These are phyloP conservation scores for Champsocephalus esox DNA, from an alignment of 2,797 vertebrate species.

Conservation along the genomic window DNA sequence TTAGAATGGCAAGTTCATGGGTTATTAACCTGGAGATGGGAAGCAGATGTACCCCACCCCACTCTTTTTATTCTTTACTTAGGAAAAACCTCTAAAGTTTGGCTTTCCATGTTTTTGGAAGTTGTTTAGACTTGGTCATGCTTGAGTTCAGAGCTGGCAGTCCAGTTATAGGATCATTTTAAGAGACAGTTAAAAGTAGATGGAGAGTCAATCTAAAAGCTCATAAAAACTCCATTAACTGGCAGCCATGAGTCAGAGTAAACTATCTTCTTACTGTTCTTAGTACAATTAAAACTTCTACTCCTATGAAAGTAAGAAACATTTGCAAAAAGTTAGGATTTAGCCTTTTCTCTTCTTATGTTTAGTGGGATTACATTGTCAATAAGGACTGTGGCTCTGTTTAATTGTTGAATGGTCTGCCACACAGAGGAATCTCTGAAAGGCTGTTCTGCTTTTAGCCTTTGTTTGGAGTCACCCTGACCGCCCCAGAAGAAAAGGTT, in stretches of 20 bases:
- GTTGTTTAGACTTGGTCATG: slow-evolving; percentile 49
- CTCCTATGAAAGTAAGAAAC: slow-evolving; percentile 28
- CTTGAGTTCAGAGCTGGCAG: slow-evolving; percentile 67
- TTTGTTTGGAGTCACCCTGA: slow-evolving; percentile 88
- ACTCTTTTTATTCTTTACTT: slow-evolving; percentile 44
- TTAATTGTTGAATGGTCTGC: slow-evolving; percentile 79
- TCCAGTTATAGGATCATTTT: slow-evolving; percentile 67
- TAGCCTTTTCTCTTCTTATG: slow-evolving; percentile 19
- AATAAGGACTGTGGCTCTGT: slow-evolving; percentile 54
- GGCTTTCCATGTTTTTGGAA: slow-evolving; percentile 50
- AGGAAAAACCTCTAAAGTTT: slow-evolving; percentile 52
- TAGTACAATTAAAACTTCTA: slow-evolving; percentile 23
- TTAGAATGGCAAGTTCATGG: slow-evolving; percentile 91
- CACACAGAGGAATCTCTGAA: slow-evolving; percentile 87
- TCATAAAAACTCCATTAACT: slow-evolving; percentile 77
- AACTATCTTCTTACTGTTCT: slow-evolving; percentile 43
- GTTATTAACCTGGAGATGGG: slow-evolving; percentile 92
- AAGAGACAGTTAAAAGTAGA: slow-evolving; percentile 67
- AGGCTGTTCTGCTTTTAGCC: slow-evolving; percentile 82
- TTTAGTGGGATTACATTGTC: slow-evolving; percentile 45
- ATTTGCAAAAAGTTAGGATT: slow-evolving; percentile 35
- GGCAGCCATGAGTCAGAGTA: slow-evolving; percentile 9
- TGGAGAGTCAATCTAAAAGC: slow-evolving; percentile 66
- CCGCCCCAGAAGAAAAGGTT: slow-evolving; percentile 85
- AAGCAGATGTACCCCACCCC: slow-evolving; percentile 89